Evolutionary conservation across 1,140 invertebrate genomes (phyloP).

Genomic region (Lutraria rhynchaena): DNA sequence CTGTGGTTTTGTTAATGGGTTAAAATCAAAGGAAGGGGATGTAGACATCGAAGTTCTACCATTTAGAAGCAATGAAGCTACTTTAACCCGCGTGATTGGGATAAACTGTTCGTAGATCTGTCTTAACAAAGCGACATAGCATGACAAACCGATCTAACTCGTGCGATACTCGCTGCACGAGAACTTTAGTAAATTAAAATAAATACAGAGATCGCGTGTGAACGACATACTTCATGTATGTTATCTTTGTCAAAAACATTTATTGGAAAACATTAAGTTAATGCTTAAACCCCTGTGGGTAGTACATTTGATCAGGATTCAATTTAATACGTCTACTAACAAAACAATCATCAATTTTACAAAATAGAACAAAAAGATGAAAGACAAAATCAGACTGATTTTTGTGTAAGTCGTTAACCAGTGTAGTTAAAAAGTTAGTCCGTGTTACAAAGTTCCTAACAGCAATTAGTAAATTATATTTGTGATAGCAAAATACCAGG

Average conservation of each 20-base stretch:
- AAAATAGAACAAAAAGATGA: constrained; percentile 26
- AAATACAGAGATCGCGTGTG: constrained; percentile 27
- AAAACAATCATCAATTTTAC: constrained; percentile 52
- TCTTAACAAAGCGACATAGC: constrained; percentile 9
- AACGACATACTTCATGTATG: constrained; percentile 23
- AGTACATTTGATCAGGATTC: constrained; percentile 4
- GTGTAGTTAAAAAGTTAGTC: too few relatives aligned
- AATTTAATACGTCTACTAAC: constrained; percentile 16
- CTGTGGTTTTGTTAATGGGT: not conserved
- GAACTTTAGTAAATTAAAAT: constrained; percentile 5
- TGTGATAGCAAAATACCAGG: not conserved
- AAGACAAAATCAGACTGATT: constrained; percentile 19
- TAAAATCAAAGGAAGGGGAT: not conserved
- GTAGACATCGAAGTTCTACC: not conserved
- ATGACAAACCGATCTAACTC: constrained; percentile 11
- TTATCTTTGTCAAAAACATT: constrained; percentile 28
- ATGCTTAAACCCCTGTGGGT: constrained; percentile 20
- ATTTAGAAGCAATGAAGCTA: constrained; percentile 1
- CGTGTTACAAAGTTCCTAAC: too few relatives aligned
- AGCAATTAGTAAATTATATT: not conserved
- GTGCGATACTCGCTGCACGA: not conserved
- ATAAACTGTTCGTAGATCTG: not conserved
- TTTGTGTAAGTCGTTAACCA: too few relatives aligned
- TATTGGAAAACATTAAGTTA: constrained; percentile 31
- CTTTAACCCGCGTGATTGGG: not conserved